Evolutionary conservation across 2,113 vertebrate species (phyloP), one percentile per base, ranked within the genome.

Genomic region (Parotia lawesii): DNA sequence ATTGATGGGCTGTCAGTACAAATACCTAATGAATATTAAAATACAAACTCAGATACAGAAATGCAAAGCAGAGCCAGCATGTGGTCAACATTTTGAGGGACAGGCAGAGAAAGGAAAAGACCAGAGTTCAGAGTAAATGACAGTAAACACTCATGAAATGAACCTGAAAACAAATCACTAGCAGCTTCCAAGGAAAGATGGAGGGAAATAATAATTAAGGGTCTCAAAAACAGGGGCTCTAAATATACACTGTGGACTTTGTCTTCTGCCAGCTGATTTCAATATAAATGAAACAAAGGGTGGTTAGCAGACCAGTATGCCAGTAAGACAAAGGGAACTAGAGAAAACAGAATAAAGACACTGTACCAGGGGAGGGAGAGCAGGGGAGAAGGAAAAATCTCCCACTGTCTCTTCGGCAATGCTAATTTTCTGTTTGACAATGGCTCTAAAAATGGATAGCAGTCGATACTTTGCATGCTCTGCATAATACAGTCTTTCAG

Each of bases 21-120:
- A 95, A 93, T 93, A 95, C 64, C 40, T 96, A 95, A 93, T 92
- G 89, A 95, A 96, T 95, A 94, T 92, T 94, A 94, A 95, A 95
- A 88, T 74, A 72, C 69, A 91, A 95, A 88, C 50, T 91, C 76
- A 54, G 45, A 96, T 89, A 92, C 93, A 95, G 84, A 90, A 96
- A 95, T 96, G 94, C 76, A 95, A 93, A 97, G 84, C 90, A 83
- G 94, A 94, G 57, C 57, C 94, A 94, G 92, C 95, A 78, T 91
- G 90, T 91, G 96, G 79, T 66, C 91, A 88, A 35, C 25, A 60
- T 88, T 94, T 84, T 95, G 93, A 96, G 96, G 80, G 88, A 93
- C 45, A 96, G 83, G 92, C 72, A 80, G 91, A 96, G 91, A 96
- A 96, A 95, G 50, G 35, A 82, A 86, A 87, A 79, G 83, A 61